A percentile compares a stretch with the other conserved stretches of the same genome.
phyloP scores from a whole-genome alignment of 1,140 invertebrate genomes.

The Drosophila tani region DNA sequence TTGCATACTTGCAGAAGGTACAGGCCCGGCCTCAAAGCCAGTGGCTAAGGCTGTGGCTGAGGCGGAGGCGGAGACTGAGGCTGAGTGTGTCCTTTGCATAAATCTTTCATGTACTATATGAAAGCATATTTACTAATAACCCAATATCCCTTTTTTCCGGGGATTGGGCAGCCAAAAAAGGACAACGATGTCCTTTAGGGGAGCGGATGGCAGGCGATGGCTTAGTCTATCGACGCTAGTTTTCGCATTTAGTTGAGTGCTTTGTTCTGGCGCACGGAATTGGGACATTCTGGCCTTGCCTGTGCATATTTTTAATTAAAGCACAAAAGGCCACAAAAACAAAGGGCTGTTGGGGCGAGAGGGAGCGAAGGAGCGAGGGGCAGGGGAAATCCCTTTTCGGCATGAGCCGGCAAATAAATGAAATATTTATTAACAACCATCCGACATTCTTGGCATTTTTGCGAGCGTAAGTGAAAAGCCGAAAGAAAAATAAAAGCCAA shows the following conservation, averaged over 20 bases:
- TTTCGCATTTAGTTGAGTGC: slow-evolving; percentile 79
- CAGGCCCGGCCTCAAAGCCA: slow-evolving; percentile 24
- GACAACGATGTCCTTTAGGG: slow-evolving; percentile 28
- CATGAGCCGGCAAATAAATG: slow-evolving; percentile 73
- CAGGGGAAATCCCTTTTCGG: slow-evolving; percentile 44
- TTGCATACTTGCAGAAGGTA: slow-evolving; percentile 51
- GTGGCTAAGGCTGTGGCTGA: slow-evolving; percentile 18
- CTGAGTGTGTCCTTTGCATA: slow-evolving; percentile 59
- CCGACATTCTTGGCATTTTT: slow-evolving; percentile 76
- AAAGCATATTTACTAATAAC: slow-evolving; percentile 81
- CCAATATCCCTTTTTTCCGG: slow-evolving; percentile 72
- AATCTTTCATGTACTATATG: slow-evolving; percentile 76
- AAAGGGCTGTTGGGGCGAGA: slow-evolving; percentile 43
- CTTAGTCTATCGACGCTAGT: slow-evolving; percentile 60
- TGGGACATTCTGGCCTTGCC: slow-evolving; percentile 70
- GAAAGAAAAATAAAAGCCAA: slow-evolving; percentile 62
- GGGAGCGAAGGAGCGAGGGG: background rate
- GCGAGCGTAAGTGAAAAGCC: slow-evolving; percentile 67
- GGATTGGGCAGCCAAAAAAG: slow-evolving; percentile 61
- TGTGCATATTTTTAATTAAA: slow-evolving; percentile 81
- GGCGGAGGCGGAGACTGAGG: slow-evolving; percentile 3
- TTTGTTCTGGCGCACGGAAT: slow-evolving; percentile 53
- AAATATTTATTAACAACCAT: slow-evolving; percentile 81
- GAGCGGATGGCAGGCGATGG: background rate
- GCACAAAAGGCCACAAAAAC: slow-evolving; percentile 75